A percentile compares a stretch with the other conserved stretches of the same genome.
phyloP scores from a whole-genome alignment of 2,113 vertebrate genomes.

The Tragelaphus scriptus region DNA sequence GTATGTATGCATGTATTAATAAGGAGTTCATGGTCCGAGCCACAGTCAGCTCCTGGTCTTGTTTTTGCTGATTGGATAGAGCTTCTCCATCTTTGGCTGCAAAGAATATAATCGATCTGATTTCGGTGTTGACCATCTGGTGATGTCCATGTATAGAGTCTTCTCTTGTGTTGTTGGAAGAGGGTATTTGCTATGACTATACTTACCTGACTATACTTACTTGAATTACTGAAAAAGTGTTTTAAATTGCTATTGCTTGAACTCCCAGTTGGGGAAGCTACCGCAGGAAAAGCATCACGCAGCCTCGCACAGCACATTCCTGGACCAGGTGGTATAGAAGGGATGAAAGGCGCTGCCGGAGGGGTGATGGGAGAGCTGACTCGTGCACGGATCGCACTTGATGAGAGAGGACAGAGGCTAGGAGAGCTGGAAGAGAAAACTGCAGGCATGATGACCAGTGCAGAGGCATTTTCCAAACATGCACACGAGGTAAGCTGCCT shows the following conservation, averaged over 20 bases:
- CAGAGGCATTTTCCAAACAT: conserved; percentile 95
- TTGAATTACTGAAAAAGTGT: conserved; percentile 1
- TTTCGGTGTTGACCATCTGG: too few species aligned
- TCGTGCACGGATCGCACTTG: conserved; percentile 92
- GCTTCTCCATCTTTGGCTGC: too few species aligned
- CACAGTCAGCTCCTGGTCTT: too few species aligned
- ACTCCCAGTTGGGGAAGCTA: conserved; percentile 91
- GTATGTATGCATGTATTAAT: neutral
- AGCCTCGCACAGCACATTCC: conserved; percentile 97
- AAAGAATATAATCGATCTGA: too few species aligned
- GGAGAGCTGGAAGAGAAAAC: conserved; percentile 97
- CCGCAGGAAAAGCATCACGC: conserved; percentile 93
- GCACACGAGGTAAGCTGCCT: conserved; percentile 90
- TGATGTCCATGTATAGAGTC: too few species aligned
- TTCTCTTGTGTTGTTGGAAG: too few species aligned
- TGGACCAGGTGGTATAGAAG: conserved; percentile 89
- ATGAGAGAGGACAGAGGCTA: conserved; percentile 94
- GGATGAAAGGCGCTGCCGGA: conserved; percentile 90
- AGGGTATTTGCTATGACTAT: too few species aligned
- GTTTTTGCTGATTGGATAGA: too few species aligned
- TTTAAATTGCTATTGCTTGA: conserved; percentile 18
- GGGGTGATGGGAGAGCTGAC: conserved; percentile 93
- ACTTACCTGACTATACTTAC: neutral
- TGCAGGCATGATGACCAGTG: conserved; percentile 95
- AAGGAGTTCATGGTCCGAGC: too few species aligned